phyloP scores from a whole-genome alignment of 2,797 vertebrate species.

The Diplodus puntazzo region DNA sequence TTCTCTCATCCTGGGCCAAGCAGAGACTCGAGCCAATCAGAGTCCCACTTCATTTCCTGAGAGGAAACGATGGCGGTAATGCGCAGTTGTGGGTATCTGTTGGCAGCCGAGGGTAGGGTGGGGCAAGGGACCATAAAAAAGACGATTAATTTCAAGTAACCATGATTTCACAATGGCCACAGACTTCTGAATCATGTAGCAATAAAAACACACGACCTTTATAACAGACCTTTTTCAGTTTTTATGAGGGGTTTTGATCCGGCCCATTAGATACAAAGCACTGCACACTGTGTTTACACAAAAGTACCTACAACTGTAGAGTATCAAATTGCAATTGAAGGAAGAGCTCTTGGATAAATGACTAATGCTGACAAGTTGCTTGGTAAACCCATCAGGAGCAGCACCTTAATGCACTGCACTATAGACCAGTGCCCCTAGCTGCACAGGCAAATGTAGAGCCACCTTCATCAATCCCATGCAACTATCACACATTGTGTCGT shows the following conservation, averaged over 20 bases:
- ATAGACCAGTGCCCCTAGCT: no score
- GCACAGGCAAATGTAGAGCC: background rate
- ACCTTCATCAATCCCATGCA: background rate
- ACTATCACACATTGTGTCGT: background rate
- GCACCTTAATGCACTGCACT: background rate
- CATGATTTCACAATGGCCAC: conserved; percentile 27
- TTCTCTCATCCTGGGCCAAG: conserved; percentile 68
- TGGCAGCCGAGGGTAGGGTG: conserved; percentile 32
- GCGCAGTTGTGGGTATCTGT: conserved; percentile 49
- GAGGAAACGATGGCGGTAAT: conserved; percentile 56
- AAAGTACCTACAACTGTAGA: background rate
- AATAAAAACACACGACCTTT: conserved; percentile 9
- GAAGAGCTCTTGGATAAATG: conserved; percentile 14
- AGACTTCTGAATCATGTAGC: conserved; percentile 6
- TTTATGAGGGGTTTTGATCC: background rate
- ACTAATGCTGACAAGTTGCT: background rate
- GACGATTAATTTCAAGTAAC: conserved; percentile 42
- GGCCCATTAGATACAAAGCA: background rate
- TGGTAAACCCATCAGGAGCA: conserved; percentile 17
- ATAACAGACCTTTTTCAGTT: background rate
- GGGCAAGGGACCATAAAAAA: conserved; percentile 11
- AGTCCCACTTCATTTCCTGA: conserved; percentile 69
- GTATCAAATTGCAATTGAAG: background rate
- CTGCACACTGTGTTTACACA: background rate
- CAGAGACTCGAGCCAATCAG: conserved; percentile 63